Conservation (phyloP, 2,113 vertebrate genomes). For the Neodon shergylaensis region DNA sequence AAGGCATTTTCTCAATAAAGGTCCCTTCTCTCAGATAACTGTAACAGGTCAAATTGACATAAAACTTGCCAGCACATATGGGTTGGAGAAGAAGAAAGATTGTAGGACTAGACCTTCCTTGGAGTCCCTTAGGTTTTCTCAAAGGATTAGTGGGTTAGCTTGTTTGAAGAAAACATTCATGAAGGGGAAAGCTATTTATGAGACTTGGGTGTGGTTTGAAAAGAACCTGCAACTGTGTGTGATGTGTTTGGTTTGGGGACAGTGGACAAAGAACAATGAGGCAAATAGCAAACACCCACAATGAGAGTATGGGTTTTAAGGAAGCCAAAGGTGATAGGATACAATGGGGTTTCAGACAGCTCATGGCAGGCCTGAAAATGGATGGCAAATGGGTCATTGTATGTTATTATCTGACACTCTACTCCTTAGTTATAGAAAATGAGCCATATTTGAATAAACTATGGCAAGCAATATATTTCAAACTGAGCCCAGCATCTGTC, state of each 20-base stretch:
- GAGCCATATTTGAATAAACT: constrained; percentile 4
- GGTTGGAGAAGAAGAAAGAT: neutral
- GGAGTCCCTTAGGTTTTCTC: neutral
- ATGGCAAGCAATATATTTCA: neutral
- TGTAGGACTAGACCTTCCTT: neutral
- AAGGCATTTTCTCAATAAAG: neutral
- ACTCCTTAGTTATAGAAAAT: neutral
- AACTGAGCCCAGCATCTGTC: constrained; percentile 17
- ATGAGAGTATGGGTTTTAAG: neutral
- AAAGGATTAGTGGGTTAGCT: neutral
- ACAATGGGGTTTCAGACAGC: neutral
- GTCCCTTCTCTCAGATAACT: neutral
- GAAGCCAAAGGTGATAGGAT: neutral
- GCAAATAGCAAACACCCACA: neutral
- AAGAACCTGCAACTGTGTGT: neutral
- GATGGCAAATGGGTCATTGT: neutral
- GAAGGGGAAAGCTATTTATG: neutral
- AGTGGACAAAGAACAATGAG: neutral
- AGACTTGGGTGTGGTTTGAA: neutral
- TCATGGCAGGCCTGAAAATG: neutral
- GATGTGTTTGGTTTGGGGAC: neutral
- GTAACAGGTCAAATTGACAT: neutral
- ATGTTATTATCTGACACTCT: neutral
- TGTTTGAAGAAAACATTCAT: neutral
- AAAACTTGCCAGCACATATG: neutral